Base-by-base conservation (phyloP, 2,113 vertebrate genomes). In the Microtus montanus region DNA sequence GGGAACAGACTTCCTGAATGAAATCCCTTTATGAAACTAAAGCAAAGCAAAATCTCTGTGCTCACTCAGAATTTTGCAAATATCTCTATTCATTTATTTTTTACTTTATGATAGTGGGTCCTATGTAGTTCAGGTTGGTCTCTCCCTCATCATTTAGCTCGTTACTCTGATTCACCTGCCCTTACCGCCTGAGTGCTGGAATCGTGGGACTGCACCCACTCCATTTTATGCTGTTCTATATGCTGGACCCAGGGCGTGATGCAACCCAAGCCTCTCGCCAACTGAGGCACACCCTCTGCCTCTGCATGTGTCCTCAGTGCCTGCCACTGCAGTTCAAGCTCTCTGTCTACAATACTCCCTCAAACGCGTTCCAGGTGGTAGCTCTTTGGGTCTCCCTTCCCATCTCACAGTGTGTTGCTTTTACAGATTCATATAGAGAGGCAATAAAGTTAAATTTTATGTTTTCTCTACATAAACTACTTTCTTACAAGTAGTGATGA, bases 21-120 rank as follows among this genome's bases (percentile, higher is more conserved):
- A 64, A 87, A 87, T 89, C 20, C 35, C 58, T 87, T 75, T 73
- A 38, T 58, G 87, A 66, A 86, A 91, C 35, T 49, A 22, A 95
- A 90, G 19, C 11, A 49, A 70, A 93, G 28, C 5, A 33, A 91
- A 88, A 58, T 7, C 8, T 20, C 68, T 26, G 49, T 74, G 26
- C 90, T 71, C 80, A n/a, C 10, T 82, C 35, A 38, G 28, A 30
- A 66, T 22, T 93, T 58, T 54, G 7, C n/a, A 8, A 15, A 24
- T 49, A 44, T 10, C 35, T 74, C 44, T 71, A 30, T 4, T 24
- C 8, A 13, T 44, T 44, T 64, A 15, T 63, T 44, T 85, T 30
- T 68, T 86, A 15, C 7, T 68, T 49, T 49, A n/a, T 38, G 38
- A 49, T 35, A 35, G 5, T 68, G 5, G 1, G 44, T 35, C 61